Base-by-base conservation (phyloP, 2,113 vertebrate species). In the Nannobrachium achirus region DNA sequence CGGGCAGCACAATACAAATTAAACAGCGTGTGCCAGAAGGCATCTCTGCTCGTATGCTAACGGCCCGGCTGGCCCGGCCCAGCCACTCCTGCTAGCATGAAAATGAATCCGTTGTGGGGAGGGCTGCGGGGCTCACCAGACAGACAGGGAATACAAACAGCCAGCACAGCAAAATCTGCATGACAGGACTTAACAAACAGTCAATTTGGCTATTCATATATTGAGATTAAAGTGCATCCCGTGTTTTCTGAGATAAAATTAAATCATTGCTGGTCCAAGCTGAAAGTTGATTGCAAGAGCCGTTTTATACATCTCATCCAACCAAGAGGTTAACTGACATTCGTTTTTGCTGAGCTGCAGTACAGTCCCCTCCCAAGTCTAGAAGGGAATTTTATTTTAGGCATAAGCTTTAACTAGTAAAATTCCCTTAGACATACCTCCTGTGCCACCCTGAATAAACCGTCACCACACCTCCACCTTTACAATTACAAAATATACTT, bases 21-120 rank as follows among this genome's bases (percentile, higher is more conserved):
- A 93, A 93, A 91, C 78, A 20, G 56, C 8, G 69, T 40, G 78
- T 70, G 92, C 88, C 90, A 90, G 80, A 76, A 83, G 67, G 68
- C 73, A 90, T 91, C 83, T 86, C 85, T 71, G 83, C 67, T 41
- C 49, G 73, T 71, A 72, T 75, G 81, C 76, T 83, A 89, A 86
- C 81, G 66, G 74, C 44, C 13, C n/a, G 74, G 19, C 73, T 64
- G 18, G 76, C 46, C 45, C 60, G 45, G 70, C 50, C 25, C 46
- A 39, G 64, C 51, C 7, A 66, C 66, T 71, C 62, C 69, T 57
- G 76, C 75, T 84, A 73, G 81, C 81, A 81, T 75, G 79, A 86
- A 88, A 91, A 89, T 87, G 77, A 86, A 81, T 86, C 80, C 57
- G 67, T 52, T 38, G 78, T 78, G 83, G 55, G 6, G 62, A 75